Evolutionary conservation across 2,113 vertebrate genomes (phyloP).

Genomic region (Alaudala cheleensis): DNA sequence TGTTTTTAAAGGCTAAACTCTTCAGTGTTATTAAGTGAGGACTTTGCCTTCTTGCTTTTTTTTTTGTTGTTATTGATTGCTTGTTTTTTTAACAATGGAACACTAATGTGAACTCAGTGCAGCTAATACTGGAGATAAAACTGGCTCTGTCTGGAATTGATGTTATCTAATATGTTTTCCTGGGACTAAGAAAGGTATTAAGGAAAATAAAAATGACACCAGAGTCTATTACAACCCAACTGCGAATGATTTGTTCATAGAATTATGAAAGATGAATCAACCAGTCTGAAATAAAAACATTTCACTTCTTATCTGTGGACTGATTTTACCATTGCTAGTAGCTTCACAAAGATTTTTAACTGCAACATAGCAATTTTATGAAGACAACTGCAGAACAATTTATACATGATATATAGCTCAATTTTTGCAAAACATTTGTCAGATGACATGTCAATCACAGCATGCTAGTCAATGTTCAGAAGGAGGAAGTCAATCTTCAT

Average conservation of each 20-base stretch:
- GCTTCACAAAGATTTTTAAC: not conserved
- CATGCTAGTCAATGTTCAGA: not conserved
- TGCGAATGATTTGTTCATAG: not conserved
- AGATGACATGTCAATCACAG: conserved; percentile 9
- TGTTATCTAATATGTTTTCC: not conserved
- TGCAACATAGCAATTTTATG: not conserved
- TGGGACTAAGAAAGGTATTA: not conserved
- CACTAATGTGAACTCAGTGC: not conserved
- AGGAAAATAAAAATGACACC: not conserved
- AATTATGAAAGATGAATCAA: not conserved
- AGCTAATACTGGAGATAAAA: not conserved
- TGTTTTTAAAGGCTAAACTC: not conserved
- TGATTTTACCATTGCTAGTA: not conserved
- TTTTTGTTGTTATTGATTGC: fast-evolving
- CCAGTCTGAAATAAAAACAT: not conserved
- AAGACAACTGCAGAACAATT: not conserved
- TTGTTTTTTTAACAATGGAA: not conserved
- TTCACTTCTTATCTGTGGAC: not conserved
- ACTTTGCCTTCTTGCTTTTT: not conserved
- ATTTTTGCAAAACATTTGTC: conserved; percentile 25
- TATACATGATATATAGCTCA: not conserved
- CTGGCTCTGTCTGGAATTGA: not conserved
- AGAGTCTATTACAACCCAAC: not conserved
- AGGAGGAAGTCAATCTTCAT: not conserved
- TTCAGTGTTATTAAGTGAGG: not conserved